These are phyloP conservation scores for Coboldia fuscipes DNA, from an alignment of 1,140 invertebrate genomes.

Conservation along the genomic window DNA sequence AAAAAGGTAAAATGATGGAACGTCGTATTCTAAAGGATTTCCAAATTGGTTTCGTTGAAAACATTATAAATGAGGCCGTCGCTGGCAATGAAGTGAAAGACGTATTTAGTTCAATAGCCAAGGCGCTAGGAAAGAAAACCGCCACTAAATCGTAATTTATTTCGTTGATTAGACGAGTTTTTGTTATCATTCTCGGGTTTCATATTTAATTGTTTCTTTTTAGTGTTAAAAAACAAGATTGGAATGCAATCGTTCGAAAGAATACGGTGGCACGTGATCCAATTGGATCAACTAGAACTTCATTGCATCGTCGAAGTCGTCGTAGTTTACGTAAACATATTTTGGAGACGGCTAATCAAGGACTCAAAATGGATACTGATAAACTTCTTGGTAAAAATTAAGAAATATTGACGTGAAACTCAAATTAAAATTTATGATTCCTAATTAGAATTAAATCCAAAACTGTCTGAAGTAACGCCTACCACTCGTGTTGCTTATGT, in stretches of 20 bases:
- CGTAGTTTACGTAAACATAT: conserved; percentile 46
- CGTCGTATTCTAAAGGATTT: conserved; percentile 70
- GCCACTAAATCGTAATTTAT: conserved; percentile 25
- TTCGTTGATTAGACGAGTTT: conserved; percentile 1
- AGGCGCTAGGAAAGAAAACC: conserved; percentile 37
- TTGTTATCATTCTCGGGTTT: neutral
- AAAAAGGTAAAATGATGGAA: conserved; percentile 68
- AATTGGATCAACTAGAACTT: conserved; percentile 50
- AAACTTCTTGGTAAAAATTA: conserved; percentile 32
- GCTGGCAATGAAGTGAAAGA: conserved; percentile 44
- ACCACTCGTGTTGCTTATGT: conserved; percentile 60
- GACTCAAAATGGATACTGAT: conserved; percentile 38
- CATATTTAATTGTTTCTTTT: neutral
- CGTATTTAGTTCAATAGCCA: conserved; percentile 52
- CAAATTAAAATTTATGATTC: conserved; percentile 2
- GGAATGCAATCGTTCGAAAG: conserved; percentile 59
- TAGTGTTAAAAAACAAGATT: conserved; percentile 51
- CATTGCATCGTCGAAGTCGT: conserved; percentile 31
- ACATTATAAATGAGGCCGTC: conserved; percentile 49
- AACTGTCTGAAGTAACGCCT: conserved; percentile 44
- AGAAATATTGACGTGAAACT: neutral
- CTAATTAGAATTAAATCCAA: conserved; percentile 53
- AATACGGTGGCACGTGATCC: conserved; percentile 45
- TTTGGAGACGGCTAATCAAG: conserved; percentile 31
- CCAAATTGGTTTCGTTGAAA: conserved; percentile 70